Conservation (phyloP, 2,888 invertebrate genomes). For the Drosophila gaucha region DNA sequence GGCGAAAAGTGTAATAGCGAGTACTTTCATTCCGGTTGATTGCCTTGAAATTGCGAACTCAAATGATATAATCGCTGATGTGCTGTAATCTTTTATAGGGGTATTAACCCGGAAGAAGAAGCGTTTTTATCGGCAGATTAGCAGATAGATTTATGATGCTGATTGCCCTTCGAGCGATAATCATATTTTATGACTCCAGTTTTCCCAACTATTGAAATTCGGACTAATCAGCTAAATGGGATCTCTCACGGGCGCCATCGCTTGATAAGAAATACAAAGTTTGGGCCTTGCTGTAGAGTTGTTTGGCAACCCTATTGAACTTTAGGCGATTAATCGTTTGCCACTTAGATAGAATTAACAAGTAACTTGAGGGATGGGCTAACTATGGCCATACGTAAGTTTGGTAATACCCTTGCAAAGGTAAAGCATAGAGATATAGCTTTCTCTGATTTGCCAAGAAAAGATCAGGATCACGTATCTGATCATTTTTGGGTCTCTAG, state of each 20-base stretch:
- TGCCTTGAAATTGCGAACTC: background rate
- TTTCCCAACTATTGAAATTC: slow-evolving; percentile 11
- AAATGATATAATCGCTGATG: slow-evolving; percentile 1
- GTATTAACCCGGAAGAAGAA: background rate
- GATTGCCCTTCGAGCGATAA: slow-evolving; percentile 11
- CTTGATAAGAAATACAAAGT: background rate
- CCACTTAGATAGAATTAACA: background rate
- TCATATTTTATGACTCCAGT: background rate
- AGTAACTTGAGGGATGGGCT: no score
- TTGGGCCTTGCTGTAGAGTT: background rate
- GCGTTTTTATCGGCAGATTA: slow-evolving; percentile 25
- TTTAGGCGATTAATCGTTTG: background rate
- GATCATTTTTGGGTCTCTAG: no score
- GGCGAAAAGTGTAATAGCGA: slow-evolving; percentile 59
- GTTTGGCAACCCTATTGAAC: background rate
- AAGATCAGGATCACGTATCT: no score
- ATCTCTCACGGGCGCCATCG: background rate
- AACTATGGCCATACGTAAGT: no score
- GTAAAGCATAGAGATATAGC: no score
- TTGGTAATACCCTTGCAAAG: no score
- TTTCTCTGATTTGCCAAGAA: no score
- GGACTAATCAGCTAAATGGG: slow-evolving; percentile 1
- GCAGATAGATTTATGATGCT: slow-evolving; percentile 36
- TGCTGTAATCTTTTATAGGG: slow-evolving; percentile 34
- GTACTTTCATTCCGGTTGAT: slow-evolving; percentile 68